A percentile compares a stretch with the other conserved stretches of the same genome.
phyloP scores from a whole-genome alignment of 2,888 invertebrate genomes.

The Acronicta leporina region DNA sequence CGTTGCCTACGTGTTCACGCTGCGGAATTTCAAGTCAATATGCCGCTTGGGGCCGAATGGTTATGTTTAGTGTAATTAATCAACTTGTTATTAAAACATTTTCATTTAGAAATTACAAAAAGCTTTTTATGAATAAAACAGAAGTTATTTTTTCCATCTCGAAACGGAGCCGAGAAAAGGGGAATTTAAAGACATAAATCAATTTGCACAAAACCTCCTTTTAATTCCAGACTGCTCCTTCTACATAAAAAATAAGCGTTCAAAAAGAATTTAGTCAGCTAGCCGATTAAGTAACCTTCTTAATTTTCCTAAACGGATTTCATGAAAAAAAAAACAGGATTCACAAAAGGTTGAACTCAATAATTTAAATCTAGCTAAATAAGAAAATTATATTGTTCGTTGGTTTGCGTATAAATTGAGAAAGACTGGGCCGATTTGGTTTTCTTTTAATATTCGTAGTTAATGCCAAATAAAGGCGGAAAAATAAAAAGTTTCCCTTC shows the following conservation, averaged over 20 bases:
- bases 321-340: slow-evolving; percentile 8
- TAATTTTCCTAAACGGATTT: slow-evolving; percentile 42
- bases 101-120: slow-evolving; percentile 22
- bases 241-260: slow-evolving; percentile 24
- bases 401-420: no score
- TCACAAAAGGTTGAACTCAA: slow-evolving; percentile 23
- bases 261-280: slow-evolving; percentile 35
- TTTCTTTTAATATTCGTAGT: no score
- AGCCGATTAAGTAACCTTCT: slow-evolving; percentile 32
- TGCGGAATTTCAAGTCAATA: no score
- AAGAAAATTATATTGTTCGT: no score
- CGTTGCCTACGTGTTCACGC: no score
- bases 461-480: no score
- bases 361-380: slow-evolving; percentile 26
- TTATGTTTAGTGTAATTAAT: slow-evolving; percentile 18
- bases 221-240: slow-evolving; percentile 26
- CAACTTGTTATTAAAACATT: slow-evolving; percentile 18
- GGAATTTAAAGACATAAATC: slow-evolving; percentile 54
- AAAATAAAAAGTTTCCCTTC: no score
- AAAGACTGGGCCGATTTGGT: no score
- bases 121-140: slow-evolving; percentile 13
- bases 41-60: no score
- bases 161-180: slow-evolving; percentile 40
- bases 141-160: slow-evolving; percentile 40
- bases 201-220: slow-evolving; percentile 51